Evolutionary conservation across 92 coral and sea anemone species (phyloP).

Genomic region (Porites rus): DNA sequence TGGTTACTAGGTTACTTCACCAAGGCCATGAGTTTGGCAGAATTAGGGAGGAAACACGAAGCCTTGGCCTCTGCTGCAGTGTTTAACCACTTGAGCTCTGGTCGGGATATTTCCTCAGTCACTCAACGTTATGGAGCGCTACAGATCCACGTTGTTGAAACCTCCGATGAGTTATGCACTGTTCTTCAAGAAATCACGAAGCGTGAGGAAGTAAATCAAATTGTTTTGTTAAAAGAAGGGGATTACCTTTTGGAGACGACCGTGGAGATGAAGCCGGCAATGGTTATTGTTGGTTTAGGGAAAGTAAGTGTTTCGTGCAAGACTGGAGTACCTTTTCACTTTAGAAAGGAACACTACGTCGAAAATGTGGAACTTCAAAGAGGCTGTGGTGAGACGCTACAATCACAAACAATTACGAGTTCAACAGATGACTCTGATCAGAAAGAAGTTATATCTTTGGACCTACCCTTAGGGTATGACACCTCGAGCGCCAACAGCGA

Average conservation of each 20-base stretch:
- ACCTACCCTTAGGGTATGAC: background rate
- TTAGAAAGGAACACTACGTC: background rate
- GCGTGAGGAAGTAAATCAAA: conserved; percentile 4
- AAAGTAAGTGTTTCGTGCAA: conserved; percentile 5
- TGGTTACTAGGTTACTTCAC: conserved; percentile 2
- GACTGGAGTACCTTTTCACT: conserved; percentile 7
- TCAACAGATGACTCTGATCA: background rate
- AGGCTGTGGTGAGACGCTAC: background rate
- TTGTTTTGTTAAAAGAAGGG: conserved; percentile 3
- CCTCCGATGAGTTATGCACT: background rate
- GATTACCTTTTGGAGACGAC: background rate
- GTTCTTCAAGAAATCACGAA: background rate
- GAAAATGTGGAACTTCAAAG: conserved; percentile 2
- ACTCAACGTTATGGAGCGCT: background rate
- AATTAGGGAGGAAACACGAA: background rate
- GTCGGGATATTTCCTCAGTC: conserved; percentile 12
- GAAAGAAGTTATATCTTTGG: background rate
- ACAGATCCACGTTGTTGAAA: background rate
- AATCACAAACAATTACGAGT: background rate
- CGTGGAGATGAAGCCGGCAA: background rate
- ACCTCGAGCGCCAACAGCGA: background rate
- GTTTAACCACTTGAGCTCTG: conserved; percentile 20
- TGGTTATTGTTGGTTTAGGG: conserved; percentile 4
- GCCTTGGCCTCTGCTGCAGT: conserved; percentile 20
- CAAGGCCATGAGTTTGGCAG: background rate